Evolutionary conservation across 1,140 invertebrate genomes (phyloP).

Genomic region (Cotesia glomerata): DNA sequence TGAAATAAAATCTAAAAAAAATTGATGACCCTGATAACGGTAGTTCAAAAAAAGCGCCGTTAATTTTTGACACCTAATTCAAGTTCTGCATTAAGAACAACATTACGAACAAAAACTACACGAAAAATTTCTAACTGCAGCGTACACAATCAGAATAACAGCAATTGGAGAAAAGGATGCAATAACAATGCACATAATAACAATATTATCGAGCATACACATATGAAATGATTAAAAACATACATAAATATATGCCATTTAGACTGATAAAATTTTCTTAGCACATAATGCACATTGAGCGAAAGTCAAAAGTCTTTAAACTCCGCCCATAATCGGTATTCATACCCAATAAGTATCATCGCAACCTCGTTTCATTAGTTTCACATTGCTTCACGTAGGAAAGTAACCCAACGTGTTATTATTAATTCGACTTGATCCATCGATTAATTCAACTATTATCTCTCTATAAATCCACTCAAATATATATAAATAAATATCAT

Average conservation of each 20-base stretch:
- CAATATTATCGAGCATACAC: neutral
- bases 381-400: constrained; percentile 25
- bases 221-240: neutral
- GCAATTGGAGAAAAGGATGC: no score
- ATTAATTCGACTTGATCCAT: neutral
- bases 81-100: no score
- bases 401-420: constrained; percentile 15
- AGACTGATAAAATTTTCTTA: neutral
- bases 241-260: neutral
- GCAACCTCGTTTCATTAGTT: constrained; percentile 21
- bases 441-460: neutral
- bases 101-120: no score
- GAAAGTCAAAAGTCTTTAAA: constrained; percentile 14
- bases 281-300: constrained; percentile 11
- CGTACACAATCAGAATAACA: no score
- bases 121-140: no score
- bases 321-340: neutral
- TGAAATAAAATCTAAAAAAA: no score
- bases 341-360: constrained; percentile 22
- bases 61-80: no score
- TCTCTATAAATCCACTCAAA: neutral
- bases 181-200: no score
- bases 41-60: no score
- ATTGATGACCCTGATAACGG: no score
- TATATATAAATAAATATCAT: neutral